Evolutionary conservation across 2,113 vertebrate genomes (phyloP), one percentile per base, ranked within the genome.

Genomic region (Pituophis catenifer): DNA sequence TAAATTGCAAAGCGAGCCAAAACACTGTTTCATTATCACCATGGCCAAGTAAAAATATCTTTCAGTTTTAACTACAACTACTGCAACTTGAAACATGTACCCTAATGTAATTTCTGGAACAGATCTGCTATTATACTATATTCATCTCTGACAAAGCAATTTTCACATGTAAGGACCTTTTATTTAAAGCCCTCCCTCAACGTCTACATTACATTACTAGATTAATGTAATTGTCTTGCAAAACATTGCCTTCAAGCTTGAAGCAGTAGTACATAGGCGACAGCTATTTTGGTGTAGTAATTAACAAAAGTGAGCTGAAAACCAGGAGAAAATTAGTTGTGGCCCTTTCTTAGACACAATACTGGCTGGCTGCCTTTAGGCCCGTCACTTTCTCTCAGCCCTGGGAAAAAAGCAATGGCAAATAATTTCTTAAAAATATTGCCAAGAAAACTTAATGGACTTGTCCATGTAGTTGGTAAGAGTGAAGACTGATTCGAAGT

Each of bases 1-100:
- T 93, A 94, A 94, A 95, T 11, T 44, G 55, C 38, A 48, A 89
- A 93, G 90, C 24, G 87, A 50, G 57, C 52, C 0, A 8, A 44
- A 94, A 93, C 11, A 58, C 57, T 48, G 33, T 48, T 81, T 12
- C 12, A 55, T 21, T 88, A 48, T 88, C 93, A 91, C 93, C 94
- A 87, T 93, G 75, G 86, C 0, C 29, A 26, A 93, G 94, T n/a
- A 62, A 62, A 62, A 88, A 53, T 13, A n/a, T 53, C 1, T 33
- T 7, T 11, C 12, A 33, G 2, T 91, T 92, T 8, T 54, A 90
- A 50, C 7, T 48, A 91, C 90, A 3, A n/a, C n/a, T 81, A 38
- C 15, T 44, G 33, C 17, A 89, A 53, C 0, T 23, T 70, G 85
- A 95, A 94, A 65, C 44, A 59, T 52, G 33, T 87, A 52, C 23